A percentile compares a stretch with the other conserved stretches of the same genome.
phyloP scores from a whole-genome alignment of 2,113 vertebrate species.

The Xyrauchen texanus region DNA sequence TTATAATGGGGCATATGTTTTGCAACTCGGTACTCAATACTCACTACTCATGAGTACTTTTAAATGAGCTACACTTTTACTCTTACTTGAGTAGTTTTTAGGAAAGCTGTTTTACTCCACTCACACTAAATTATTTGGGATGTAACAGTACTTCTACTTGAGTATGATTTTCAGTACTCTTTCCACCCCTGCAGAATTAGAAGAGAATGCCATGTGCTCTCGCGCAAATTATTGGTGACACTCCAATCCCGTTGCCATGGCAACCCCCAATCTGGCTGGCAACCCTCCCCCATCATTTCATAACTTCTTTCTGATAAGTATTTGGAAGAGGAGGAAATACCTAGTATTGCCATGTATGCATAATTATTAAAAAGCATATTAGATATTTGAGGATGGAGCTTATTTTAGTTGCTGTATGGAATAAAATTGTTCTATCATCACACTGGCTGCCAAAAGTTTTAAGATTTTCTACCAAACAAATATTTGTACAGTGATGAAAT shows the following conservation, averaged over 20 bases:
- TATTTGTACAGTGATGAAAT: constrained; percentile 9
- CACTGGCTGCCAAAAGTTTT: constrained; percentile 47
- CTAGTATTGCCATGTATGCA: constrained; percentile 20
- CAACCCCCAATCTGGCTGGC: constrained; percentile 44
- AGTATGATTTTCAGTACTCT: no score
- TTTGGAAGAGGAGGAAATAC: constrained; percentile 9
- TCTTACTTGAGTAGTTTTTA: no score
- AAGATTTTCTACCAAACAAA: neutral
- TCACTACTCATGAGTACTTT: no score
- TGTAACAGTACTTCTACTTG: no score
- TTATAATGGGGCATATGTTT: no score
- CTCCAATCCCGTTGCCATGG: constrained; percentile 35
- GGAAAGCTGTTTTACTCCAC: no score
- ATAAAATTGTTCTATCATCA: constrained; percentile 59
- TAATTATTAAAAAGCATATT: constrained; percentile 17
- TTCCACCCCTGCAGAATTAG: constrained; percentile 6
- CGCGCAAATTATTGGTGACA: constrained; percentile 40
- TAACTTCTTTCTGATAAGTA: constrained; percentile 50
- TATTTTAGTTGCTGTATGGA: neutral
- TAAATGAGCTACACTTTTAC: no score
- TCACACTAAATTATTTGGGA: no score
- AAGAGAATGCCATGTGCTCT: constrained; percentile 37
- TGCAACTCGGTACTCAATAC: no score
- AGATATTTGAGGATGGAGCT: constrained; percentile 10
- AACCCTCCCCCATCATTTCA: constrained; percentile 33